Evolutionary conservation across 2,888 invertebrate species (phyloP).

Genomic region (Hedychridium roseum): DNA sequence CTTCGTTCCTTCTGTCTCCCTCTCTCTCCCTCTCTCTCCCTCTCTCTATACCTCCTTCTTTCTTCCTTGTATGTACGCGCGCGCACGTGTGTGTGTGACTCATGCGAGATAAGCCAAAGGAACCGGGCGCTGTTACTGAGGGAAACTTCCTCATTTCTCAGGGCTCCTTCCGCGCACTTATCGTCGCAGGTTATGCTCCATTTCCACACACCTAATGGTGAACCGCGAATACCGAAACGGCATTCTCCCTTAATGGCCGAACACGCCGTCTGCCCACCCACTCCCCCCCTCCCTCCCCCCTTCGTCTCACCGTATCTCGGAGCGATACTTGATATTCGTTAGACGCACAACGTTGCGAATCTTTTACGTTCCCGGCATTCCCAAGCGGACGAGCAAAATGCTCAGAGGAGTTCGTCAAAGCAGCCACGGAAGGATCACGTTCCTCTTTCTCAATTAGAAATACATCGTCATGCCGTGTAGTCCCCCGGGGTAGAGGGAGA

Average conservation of each 20-base stretch:
- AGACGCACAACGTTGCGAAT: conserved; percentile 34
- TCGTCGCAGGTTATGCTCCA: conserved; percentile 42
- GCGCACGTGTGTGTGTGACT: conserved; percentile 44
- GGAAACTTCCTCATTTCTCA: conserved; percentile 45
- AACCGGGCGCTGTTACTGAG: conserved; percentile 25
- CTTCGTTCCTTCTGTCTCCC: conserved; percentile 15
- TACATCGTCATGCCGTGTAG: too few relatives aligned
- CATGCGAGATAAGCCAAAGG: conserved; percentile 41
- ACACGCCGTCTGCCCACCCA: conserved; percentile 19
- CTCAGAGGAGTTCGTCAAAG: not conserved
- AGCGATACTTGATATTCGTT: conserved; percentile 36
- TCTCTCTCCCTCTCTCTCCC: conserved; percentile 18
- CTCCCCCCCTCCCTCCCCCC: conserved; percentile 1
- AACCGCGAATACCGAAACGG: conserved; percentile 43
- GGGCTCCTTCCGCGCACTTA: conserved; percentile 45
- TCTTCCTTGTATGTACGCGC: conserved; percentile 26
- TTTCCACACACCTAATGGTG: conserved; percentile 44
- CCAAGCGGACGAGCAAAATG: not conserved
- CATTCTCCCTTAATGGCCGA: conserved; percentile 42
- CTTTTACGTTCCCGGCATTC: conserved; percentile 20
- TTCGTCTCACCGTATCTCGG: conserved; percentile 11
- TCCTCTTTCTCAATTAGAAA: conserved; percentile 29
- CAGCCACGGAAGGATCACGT: not conserved
- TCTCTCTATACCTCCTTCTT: conserved; percentile 5
- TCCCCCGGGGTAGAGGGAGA: too few relatives aligned